Evolutionary conservation across 2,797 vertebrate genomes (phyloP).

Genomic region (Coreius guichenoti): DNA sequence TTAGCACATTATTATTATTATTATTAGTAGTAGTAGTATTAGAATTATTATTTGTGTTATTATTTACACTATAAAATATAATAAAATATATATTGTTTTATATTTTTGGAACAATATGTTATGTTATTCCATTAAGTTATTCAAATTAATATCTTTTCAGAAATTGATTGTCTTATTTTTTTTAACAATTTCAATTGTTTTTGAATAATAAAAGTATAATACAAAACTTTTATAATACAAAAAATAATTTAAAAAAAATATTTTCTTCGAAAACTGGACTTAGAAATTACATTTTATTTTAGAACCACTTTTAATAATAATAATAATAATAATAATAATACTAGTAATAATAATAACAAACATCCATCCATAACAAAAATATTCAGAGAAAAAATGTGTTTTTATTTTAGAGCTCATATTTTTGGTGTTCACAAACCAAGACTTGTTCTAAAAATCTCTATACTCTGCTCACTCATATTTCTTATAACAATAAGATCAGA

Average conservation of each 20-base stretch:
- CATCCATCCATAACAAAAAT: neutral
- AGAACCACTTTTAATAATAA: neutral
- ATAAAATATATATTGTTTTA: neutral
- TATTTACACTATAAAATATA: neutral
- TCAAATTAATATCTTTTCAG: neutral
- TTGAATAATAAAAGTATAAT: neutral
- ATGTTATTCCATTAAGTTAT: neutral
- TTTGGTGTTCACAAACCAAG: neutral
- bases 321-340: neutral
- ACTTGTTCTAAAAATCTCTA: neutral
- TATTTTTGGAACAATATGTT: neutral
- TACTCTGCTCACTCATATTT: neutral
- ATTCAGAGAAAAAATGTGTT: neutral
- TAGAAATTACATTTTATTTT: neutral
- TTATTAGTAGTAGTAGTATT: no score
- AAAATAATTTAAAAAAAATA: no score
- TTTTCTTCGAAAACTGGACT: neutral
- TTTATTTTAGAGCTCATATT: neutral
- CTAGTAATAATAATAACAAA: neutral
- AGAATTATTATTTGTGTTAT: neutral
- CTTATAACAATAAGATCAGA: neutral
- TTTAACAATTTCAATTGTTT: neutral
- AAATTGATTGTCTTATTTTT: neutral
- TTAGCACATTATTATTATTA: no score
- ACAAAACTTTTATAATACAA: neutral